Conservation (phyloP, 2,113 vertebrate species). For the Pseudorasbora parva region DNA sequence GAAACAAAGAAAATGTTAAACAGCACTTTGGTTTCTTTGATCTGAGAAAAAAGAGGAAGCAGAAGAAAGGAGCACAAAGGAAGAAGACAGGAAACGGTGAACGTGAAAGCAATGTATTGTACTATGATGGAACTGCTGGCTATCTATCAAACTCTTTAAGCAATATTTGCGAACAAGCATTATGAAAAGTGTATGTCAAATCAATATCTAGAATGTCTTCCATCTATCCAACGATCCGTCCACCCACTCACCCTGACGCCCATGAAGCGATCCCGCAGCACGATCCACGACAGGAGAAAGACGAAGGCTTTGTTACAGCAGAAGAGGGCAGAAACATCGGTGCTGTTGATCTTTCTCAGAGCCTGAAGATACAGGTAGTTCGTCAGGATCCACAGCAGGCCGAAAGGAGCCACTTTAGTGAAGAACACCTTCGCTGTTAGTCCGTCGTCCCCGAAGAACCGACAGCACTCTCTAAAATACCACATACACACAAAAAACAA, state of each 20-base stretch:
- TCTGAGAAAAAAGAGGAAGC: neutral
- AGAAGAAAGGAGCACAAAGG: neutral
- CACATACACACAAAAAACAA: constrained; percentile 18
- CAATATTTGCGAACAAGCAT: neutral
- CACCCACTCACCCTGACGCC: constrained; percentile 90
- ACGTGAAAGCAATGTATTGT: neutral
- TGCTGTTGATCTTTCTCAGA: constrained; percentile 97
- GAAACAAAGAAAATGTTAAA: neutral
- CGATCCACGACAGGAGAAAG: constrained; percentile 97
- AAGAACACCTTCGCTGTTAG: constrained; percentile 95
- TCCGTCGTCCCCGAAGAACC: constrained; percentile 93
- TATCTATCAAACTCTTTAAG: neutral
- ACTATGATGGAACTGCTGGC: neutral
- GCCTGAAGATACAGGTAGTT: constrained; percentile 99
- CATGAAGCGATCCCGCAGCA: constrained; percentile 98
- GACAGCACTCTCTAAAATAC: constrained; percentile 88
- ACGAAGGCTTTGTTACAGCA: constrained; percentile 99
- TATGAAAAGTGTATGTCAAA: neutral
- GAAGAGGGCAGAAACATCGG: constrained; percentile 94
- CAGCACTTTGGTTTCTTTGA: neutral
- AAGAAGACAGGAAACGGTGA: neutral
- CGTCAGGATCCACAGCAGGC: constrained; percentile 94
- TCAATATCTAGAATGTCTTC: neutral
- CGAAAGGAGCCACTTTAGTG: constrained; percentile 93
- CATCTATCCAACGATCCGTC: neutral